Evolutionary conservation across 30 jellyfish, hydroid and myxozoan species (phyloP).

Genomic region (Cassiopea andromeda): DNA sequence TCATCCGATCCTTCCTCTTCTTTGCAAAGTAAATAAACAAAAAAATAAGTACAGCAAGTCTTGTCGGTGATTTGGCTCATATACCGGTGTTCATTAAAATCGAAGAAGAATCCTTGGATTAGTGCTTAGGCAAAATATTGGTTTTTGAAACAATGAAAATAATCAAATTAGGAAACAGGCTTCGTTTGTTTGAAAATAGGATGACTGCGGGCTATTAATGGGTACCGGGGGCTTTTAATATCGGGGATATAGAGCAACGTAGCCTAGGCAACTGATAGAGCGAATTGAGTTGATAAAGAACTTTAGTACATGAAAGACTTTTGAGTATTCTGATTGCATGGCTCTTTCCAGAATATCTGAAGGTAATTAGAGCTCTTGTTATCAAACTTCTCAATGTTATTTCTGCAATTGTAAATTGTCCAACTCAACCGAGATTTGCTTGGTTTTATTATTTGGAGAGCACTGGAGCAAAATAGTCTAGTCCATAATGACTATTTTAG

Average conservation of each 20-base stretch:
- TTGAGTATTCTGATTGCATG: background rate
- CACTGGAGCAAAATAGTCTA: too few relatives aligned
- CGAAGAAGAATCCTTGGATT: background rate
- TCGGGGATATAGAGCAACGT: background rate
- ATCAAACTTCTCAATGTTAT: too few relatives aligned
- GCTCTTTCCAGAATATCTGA: background rate
- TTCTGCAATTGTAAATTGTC: too few relatives aligned
- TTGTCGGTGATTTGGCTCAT: background rate
- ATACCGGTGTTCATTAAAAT: background rate
- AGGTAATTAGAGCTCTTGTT: background rate
- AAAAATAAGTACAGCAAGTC: background rate
- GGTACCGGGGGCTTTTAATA: background rate
- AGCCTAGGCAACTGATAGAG: background rate
- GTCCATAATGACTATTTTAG: too few relatives aligned
- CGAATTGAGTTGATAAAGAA: background rate
- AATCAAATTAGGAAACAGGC: conserved; percentile 15
- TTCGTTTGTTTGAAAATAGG: background rate
- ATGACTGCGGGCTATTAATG: background rate
- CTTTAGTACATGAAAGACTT: background rate
- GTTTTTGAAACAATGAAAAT: background rate
- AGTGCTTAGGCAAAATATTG: conserved; percentile 8
- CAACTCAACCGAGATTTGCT: too few relatives aligned
- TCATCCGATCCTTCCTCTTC: conserved; percentile 22
- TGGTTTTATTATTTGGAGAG: too few relatives aligned
- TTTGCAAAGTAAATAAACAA: background rate